phyloP scores from a whole-genome alignment of 2,113 vertebrate genomes.

The Cheirogaleus medius region DNA sequence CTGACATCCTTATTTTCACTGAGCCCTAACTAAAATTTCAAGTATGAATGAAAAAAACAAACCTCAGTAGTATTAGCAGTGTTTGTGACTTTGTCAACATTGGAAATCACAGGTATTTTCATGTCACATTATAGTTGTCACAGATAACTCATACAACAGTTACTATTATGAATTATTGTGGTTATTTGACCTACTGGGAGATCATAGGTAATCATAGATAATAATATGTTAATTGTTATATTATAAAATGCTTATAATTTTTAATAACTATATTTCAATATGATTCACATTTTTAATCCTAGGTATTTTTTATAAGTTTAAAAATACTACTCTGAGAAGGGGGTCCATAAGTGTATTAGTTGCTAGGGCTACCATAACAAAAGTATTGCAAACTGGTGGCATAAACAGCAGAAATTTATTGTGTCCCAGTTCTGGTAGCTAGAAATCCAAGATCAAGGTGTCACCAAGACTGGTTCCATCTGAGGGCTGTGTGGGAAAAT shows the following conservation, averaged over 20 bases:
- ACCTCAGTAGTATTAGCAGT: background rate
- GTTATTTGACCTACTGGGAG: background rate
- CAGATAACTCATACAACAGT: background rate
- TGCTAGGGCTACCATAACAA: background rate
- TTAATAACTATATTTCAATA: background rate
- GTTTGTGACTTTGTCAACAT: background rate
- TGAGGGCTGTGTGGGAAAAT: background rate
- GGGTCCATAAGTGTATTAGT: background rate
- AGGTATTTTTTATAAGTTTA: background rate
- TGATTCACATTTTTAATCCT: background rate
- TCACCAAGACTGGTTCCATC: background rate
- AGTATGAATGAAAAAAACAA: background rate
- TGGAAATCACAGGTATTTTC: background rate
- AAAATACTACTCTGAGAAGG: background rate
- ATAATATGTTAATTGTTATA: background rate
- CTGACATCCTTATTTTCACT: background rate
- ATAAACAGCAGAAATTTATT: background rate
- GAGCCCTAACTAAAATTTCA: background rate
- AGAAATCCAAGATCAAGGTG: background rate
- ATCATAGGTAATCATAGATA: background rate
- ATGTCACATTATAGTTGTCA: background rate
- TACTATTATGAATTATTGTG: background rate
- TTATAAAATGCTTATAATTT: background rate
- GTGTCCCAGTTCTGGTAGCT: background rate
- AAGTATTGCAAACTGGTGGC: background rate